Evolutionary conservation across 2,797 vertebrate genomes (phyloP).

Genomic region (Labroides dimidiatus): DNA sequence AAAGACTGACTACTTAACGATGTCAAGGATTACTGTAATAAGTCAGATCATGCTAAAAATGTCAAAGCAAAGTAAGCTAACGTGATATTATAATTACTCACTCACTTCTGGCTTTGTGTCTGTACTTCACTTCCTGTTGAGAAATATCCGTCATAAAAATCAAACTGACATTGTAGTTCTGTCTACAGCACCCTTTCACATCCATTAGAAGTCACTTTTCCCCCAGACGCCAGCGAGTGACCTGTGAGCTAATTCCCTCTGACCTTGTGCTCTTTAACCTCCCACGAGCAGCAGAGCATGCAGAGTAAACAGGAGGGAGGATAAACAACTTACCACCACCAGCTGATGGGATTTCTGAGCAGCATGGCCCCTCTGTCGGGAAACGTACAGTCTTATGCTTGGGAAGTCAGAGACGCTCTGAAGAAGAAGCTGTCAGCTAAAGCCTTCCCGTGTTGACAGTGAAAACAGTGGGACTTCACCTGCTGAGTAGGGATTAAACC

Average conservation of each 20-base stretch:
- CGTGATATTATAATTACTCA: neutral
- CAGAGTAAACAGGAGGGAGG: slow-evolving; percentile 65
- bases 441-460: slow-evolving; percentile 19
- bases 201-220: slow-evolving; percentile 2
- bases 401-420: slow-evolving; percentile 18
- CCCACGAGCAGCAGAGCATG: slow-evolving; percentile 48
- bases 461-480: slow-evolving; percentile 12
- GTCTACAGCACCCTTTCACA: slow-evolving; percentile 6
- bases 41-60: neutral
- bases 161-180: neutral
- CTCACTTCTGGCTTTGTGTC: slow-evolving; percentile 28
- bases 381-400: slow-evolving; percentile 21
- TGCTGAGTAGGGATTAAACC: neutral
- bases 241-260: slow-evolving; percentile 48
- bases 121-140: slow-evolving; percentile 27
- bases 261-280: slow-evolving; percentile 65
- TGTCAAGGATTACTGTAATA: neutral
- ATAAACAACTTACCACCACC: slow-evolving; percentile 64
- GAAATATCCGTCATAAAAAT: slow-evolving; percentile 5
- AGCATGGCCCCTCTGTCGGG: slow-evolving; percentile 3
- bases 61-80: neutral
- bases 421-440: slow-evolving; percentile 30
- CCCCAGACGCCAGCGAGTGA: slow-evolving; percentile 30
- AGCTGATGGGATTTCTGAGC: slow-evolving; percentile 65
- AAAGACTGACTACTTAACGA: neutral